phyloP scores from a whole-genome alignment of 2,797 vertebrate species.

The Danio tinwini region DNA sequence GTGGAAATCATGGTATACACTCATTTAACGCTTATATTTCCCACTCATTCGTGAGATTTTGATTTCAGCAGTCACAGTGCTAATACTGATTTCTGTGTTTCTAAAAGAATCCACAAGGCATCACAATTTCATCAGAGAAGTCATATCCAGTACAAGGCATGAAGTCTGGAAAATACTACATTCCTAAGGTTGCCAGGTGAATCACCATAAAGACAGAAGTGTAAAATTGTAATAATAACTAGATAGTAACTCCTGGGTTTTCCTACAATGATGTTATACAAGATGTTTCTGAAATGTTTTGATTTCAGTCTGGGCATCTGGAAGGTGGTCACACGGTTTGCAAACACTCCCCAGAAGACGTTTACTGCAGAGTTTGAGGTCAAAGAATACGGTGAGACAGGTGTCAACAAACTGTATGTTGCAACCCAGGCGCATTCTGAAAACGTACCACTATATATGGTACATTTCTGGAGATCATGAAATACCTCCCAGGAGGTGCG shows the following conservation, averaged over 20 bases:
- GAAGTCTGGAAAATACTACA: constrained; percentile 60
- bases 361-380: constrained; percentile 85
- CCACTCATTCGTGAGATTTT: too few relatives aligned
- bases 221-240: too few relatives aligned
- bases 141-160: constrained; percentile 64
- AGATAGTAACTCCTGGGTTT: too few relatives aligned
- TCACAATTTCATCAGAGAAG: constrained; percentile 59
- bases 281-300: too few relatives aligned
- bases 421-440: too few relatives aligned
- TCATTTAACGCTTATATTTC: background rate
- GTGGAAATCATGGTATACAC: constrained; percentile 72
- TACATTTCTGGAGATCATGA: too few relatives aligned
- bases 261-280: too few relatives aligned
- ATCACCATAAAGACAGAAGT: too few relatives aligned
- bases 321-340: constrained; percentile 78
- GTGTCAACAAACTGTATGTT: background rate
- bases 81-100: too few relatives aligned
- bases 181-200: constrained; percentile 73
- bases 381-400: constrained; percentile 84
- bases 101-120: constrained; percentile 70
- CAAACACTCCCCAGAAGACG: constrained; percentile 73
- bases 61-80: too few relatives aligned
- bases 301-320: constrained; percentile 79
- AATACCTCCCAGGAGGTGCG: too few relatives aligned
- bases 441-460: too few relatives aligned